Conservation (phyloP, 2,797 vertebrate genomes). For the Heliangelus exortis region DNA sequence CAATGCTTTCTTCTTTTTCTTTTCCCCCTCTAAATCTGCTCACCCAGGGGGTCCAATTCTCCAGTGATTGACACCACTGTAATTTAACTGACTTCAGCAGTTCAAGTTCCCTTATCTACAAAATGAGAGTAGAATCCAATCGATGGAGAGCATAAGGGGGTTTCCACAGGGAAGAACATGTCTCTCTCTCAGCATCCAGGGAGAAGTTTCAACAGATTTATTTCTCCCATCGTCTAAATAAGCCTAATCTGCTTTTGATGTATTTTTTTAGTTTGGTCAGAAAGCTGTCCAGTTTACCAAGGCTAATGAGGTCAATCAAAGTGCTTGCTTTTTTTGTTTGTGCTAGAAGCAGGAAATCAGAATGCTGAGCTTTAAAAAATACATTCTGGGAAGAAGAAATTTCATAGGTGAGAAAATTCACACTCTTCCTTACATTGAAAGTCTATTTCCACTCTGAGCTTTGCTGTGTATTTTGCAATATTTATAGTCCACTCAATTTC, state of each 20-base stretch:
- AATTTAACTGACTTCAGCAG: background rate
- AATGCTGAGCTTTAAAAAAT: background rate
- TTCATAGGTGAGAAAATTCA: background rate
- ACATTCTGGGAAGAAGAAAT: background rate
- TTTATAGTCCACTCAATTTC: background rate
- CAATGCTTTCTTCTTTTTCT: background rate
- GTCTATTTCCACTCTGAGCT: background rate
- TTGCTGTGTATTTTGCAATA: background rate
- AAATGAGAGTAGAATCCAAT: background rate
- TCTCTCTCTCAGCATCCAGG: background rate
- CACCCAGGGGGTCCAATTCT: background rate
- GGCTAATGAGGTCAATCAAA: background rate
- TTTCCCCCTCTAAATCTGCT: background rate
- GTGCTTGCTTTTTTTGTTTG: background rate
- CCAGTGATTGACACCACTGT: background rate
- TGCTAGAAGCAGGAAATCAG: background rate
- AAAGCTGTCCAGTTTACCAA: background rate
- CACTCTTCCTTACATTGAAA: background rate
- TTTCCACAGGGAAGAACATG: background rate
- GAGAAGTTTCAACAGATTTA: background rate
- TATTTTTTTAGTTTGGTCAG: background rate
- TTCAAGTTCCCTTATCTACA: background rate
- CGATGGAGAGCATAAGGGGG: accelerated
- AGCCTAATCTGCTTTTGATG: background rate
- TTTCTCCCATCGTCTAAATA: background rate